Conservation (phyloP, 1,140 invertebrate genomes). For the Drosophila baimaii region DNA sequence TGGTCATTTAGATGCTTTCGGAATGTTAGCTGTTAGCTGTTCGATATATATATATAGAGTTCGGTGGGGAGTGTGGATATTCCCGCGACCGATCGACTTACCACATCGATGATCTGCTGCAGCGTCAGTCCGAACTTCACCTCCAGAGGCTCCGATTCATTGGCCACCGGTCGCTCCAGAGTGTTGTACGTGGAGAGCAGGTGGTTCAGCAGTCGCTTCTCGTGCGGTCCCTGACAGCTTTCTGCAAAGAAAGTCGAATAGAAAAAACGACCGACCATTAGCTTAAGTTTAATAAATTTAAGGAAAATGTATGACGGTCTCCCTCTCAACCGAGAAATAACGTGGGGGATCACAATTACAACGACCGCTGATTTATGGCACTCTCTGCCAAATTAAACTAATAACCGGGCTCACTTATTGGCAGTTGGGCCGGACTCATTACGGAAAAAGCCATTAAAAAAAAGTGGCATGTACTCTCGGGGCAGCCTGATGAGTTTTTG, state of each 20-base stretch:
- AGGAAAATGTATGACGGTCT: neutral
- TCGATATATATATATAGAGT: neutral
- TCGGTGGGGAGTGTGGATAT: neutral
- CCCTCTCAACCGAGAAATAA: conserved; percentile 41
- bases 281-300: conserved; percentile 2
- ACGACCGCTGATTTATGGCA: conserved; percentile 59
- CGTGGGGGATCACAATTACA: conserved; percentile 41
- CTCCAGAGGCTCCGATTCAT: conserved; percentile 96
- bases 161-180: conserved; percentile 96
- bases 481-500: conserved; percentile 50
- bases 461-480: conserved; percentile 43
- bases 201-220: conserved; percentile 94
- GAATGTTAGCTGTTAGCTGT: conserved; percentile 26
- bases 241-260: conserved; percentile 85
- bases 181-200: conserved; percentile 97
- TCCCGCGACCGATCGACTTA: conserved; percentile 88
- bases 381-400: conserved; percentile 60
- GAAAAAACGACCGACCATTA: neutral
- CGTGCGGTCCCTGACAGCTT: conserved; percentile 93
- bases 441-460: conserved; percentile 64
- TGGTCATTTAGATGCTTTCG: conserved; percentile 47
- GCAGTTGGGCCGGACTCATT: conserved; percentile 60
- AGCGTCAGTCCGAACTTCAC: conserved; percentile 97
- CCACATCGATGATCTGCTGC: conserved; percentile 99
- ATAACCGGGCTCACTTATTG: conserved; percentile 58